Conservation (phyloP, 2,113 vertebrate genomes). For the Solenodon paradoxus region DNA sequence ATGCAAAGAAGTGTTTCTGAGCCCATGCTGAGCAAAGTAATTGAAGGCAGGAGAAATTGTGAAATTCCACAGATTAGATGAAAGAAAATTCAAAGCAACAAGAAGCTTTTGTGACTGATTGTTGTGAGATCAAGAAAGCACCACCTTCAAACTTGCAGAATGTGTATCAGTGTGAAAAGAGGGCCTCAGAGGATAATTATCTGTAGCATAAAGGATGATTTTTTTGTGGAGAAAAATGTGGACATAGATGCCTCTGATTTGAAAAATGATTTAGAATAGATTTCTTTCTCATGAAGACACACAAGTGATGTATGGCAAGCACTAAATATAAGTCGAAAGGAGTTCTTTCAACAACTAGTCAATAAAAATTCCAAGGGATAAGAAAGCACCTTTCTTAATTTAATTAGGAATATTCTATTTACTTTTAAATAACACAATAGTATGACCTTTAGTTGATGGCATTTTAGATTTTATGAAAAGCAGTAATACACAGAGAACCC, state of each 20-base stretch:
- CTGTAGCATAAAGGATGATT: background rate
- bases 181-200: background rate
- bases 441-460: background rate
- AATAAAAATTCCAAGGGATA: background rate
- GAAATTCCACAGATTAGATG: background rate
- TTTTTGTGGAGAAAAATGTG: background rate
- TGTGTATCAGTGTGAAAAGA: background rate
- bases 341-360: background rate
- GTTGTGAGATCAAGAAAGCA: background rate
- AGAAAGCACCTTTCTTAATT: background rate
- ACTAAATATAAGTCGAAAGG: background rate
- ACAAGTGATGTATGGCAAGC: background rate
- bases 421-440: background rate
- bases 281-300: background rate
- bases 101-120: background rate
- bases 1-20: background rate
- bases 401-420: background rate
- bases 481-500: background rate
- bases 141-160: background rate
- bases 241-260: background rate
- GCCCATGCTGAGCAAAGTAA: background rate
- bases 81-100: background rate
- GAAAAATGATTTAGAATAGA: background rate
- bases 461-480: background rate
- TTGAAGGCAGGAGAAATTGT: background rate